Percentiles rank a stretch among this genome's conserved stretches.
Conservation (phyloP, 2,797 vertebrate species). For the Tiaroga cobitis region DNA sequence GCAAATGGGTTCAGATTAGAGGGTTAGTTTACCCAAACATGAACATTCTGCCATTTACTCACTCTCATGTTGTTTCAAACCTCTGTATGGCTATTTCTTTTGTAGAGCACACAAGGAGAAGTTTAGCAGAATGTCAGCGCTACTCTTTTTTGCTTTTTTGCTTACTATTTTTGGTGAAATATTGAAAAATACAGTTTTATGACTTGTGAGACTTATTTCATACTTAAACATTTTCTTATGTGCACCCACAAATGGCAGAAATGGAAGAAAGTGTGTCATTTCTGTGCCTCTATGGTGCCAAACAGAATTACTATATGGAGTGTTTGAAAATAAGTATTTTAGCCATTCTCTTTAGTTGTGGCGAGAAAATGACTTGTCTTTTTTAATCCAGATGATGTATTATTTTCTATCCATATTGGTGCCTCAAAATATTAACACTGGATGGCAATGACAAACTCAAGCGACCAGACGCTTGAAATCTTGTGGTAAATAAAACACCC, state of each 20-base stretch:
- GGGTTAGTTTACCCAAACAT: constrained; percentile 1
- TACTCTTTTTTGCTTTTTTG: neutral
- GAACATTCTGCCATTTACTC: constrained; percentile 10
- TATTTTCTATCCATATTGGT: neutral
- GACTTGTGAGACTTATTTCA: neutral
- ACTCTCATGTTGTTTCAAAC: neutral
- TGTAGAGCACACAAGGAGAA: too few relatives aligned
- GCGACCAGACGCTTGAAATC: neutral
- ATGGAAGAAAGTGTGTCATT: neutral
- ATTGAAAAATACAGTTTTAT: neutral
- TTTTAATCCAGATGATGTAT: neutral
- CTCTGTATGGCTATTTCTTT: neutral
- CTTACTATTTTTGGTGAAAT: neutral
- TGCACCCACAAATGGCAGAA: neutral
- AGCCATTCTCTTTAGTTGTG: neutral
- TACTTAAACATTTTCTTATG: neutral
- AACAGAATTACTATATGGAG: neutral
- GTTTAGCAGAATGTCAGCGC: neutral
- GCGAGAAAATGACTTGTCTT: neutral
- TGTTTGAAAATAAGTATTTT: neutral
- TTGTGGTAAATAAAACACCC: constrained; percentile 22
- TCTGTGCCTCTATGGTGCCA: neutral
- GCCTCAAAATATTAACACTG: neutral
- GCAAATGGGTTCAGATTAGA: constrained; percentile 5
- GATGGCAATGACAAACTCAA: neutral